Conservation (phyloP, 1,140 invertebrate genomes). For the Orchesella cincta region DNA sequence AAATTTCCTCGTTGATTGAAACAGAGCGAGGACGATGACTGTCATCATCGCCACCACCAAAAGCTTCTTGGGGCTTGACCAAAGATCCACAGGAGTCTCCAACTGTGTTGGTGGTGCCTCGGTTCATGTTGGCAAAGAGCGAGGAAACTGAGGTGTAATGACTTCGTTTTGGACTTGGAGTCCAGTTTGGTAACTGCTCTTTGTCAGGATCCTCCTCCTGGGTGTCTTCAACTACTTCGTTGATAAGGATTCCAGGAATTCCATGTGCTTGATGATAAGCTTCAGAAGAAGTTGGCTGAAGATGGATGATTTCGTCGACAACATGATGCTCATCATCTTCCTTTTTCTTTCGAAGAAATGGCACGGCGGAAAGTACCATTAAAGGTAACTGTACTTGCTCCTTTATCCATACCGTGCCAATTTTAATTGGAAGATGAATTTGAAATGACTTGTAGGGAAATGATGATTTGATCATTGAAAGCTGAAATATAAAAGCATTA, state of each 20-base stretch:
- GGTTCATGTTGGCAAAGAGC: neutral
- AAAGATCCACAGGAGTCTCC: neutral
- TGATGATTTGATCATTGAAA: neutral
- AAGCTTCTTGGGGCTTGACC: neutral
- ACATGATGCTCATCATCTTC: neutral
- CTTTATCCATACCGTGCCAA: neutral
- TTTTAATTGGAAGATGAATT: neutral
- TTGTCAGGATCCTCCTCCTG: neutral
- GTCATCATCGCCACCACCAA: neutral
- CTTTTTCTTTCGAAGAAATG: neutral
- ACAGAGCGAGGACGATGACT: neutral
- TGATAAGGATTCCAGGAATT: neutral
- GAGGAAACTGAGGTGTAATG: neutral
- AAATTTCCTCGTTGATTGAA: too few species aligned
- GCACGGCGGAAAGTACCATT: neutral
- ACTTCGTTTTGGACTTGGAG: neutral
- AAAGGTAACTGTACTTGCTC: neutral
- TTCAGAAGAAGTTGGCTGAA: neutral
- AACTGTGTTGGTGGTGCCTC: neutral
- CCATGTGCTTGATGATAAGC: neutral
- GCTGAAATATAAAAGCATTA: neutral
- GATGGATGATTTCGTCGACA: neutral
- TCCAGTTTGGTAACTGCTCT: neutral
- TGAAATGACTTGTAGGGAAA: conserved; percentile 8
- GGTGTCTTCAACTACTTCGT: neutral